Percentiles rank a stretch among this genome's conserved stretches.
Conservation (phyloP, 2,797 vertebrate species). For the Notolepis coatsorum region DNA sequence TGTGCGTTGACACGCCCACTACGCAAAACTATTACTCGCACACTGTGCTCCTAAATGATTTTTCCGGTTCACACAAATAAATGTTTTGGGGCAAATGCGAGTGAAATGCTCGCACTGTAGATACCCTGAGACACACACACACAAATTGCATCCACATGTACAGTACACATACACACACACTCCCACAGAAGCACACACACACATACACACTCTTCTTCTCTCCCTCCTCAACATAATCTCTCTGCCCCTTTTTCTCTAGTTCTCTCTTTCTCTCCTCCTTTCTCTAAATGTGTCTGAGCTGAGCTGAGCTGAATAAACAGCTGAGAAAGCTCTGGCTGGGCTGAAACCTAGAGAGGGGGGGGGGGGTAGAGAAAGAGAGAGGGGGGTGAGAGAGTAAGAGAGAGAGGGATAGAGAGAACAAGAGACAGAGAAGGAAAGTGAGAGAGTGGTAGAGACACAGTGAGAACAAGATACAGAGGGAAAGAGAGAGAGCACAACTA, state of each 20-base stretch:
- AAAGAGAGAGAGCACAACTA: conserved; percentile 41
- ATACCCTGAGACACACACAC: not conserved
- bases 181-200: conserved; percentile 15
- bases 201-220: conserved; percentile 11
- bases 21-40: too few relatives aligned
- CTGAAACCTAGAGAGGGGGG: not conserved
- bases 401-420: not conserved
- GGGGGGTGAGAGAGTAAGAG: not conserved
- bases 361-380: not conserved
- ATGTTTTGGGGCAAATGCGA: too few relatives aligned
- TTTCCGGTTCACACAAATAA: too few relatives aligned
- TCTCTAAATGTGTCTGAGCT: conserved; percentile 16
- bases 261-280: not conserved
- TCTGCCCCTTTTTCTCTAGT: conserved; percentile 13
- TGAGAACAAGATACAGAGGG: not conserved
- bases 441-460: not conserved
- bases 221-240: conserved; percentile 5
- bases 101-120: too few relatives aligned
- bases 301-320: conserved; percentile 58
- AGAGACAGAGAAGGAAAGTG: conserved; percentile 13
- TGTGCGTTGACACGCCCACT: too few relatives aligned
- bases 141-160: not conserved
- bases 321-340: conserved; percentile 37
- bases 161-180: not conserved
- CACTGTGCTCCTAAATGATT: too few relatives aligned